Conservation (phyloP, 2,113 vertebrate species). For the Oreochromis tanganicae region DNA sequence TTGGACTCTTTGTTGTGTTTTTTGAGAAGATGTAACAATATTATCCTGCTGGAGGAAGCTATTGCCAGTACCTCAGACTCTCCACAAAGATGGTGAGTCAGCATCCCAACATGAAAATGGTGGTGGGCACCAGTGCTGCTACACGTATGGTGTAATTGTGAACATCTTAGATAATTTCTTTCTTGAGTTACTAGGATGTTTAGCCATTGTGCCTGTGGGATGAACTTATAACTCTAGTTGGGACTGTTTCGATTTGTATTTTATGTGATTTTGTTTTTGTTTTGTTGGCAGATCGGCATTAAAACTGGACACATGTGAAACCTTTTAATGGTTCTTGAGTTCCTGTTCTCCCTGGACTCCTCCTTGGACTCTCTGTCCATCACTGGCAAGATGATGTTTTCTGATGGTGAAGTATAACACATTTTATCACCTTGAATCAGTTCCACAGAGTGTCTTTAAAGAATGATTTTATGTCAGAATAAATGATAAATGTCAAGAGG, state of each 20-base stretch:
- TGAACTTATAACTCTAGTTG: not conserved
- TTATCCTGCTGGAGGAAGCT: not conserved
- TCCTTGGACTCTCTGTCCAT: not conserved
- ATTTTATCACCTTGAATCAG: slow-evolving; percentile 32
- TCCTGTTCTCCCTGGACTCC: not conserved
- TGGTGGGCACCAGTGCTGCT: not conserved
- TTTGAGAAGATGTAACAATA: not conserved
- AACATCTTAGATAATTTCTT: not conserved
- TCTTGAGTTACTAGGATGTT: not conserved
- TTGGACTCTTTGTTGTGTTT: not conserved
- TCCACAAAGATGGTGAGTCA: not conserved
- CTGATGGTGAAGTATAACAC: not conserved
- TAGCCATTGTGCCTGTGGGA: not conserved
- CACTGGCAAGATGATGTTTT: slow-evolving; percentile 25
- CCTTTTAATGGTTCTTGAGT: not conserved
- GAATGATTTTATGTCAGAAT: slow-evolving; percentile 28
- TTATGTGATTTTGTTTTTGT: not conserved
- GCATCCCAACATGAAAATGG: not conserved
- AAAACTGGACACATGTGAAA: not conserved
- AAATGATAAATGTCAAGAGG: slow-evolving; percentile 20
- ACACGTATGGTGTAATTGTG: accelerated
- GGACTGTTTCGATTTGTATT: not conserved
- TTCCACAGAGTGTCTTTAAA: slow-evolving; percentile 34
- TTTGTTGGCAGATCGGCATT: not conserved
- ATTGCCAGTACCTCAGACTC: not conserved